phyloP scores from a whole-genome alignment of 1,140 invertebrate genomes.

The Andrena cerasifolii region DNA sequence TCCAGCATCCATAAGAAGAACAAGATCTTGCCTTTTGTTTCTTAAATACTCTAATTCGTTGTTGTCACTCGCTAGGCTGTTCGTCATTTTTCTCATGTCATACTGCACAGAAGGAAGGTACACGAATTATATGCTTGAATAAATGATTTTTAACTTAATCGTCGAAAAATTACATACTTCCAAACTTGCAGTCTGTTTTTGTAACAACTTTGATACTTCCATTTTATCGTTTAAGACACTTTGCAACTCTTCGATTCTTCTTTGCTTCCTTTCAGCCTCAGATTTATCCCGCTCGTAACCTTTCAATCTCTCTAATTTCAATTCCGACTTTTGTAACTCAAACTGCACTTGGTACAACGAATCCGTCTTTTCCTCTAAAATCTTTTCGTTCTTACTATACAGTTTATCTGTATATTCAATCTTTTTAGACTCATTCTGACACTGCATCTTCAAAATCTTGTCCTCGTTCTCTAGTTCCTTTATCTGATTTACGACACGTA shows the following conservation, averaged over 20 bases:
- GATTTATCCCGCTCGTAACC: conserved; percentile 69
- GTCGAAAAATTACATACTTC: conserved; percentile 82
- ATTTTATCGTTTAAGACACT: conserved; percentile 74
- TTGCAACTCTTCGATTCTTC: conserved; percentile 80
- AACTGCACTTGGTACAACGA: conserved; percentile 75
- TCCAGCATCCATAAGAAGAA: conserved; percentile 81
- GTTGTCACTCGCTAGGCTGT: conserved; percentile 69
- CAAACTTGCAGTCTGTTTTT: conserved; percentile 81
- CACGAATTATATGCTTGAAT: not conserved
- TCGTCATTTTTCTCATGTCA: conserved; percentile 70
- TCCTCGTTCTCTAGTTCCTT: conserved; percentile 70
- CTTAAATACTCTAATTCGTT: conserved; percentile 72
- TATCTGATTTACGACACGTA: conserved; percentile 58
- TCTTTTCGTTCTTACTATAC: conserved; percentile 66
- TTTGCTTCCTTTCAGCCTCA: conserved; percentile 75
- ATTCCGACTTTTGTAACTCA: conserved; percentile 72
- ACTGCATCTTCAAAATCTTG: conserved; percentile 65
- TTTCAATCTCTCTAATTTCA: conserved; percentile 70
- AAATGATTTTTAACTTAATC: conserved; percentile 25
- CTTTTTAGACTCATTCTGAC: conserved; percentile 67
- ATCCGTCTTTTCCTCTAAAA: conserved; percentile 76
- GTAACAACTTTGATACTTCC: conserved; percentile 77
- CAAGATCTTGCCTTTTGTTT: conserved; percentile 80
- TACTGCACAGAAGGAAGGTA: conserved; percentile 56
- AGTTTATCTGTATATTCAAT: conserved; percentile 61